These are phyloP conservation scores for Globodera ellingtonae DNA, from an alignment of 1,140 invertebrate genomes.

Conservation along the genomic window DNA sequence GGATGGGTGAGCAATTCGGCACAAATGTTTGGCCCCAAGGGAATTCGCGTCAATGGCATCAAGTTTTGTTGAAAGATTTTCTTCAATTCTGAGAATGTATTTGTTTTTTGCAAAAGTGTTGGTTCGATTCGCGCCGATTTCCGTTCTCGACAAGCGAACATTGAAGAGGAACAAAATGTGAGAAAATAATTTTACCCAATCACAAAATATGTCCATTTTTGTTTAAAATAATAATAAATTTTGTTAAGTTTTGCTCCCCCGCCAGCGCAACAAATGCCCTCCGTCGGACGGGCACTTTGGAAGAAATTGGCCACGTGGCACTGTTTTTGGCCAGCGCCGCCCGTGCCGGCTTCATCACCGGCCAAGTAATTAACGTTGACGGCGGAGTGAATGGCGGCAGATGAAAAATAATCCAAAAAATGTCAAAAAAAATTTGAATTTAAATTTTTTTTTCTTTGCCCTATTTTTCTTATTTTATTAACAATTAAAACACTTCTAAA, in stretches of 20 bases:
- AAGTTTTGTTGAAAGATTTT: background rate
- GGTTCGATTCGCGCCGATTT: slow-evolving; percentile 1
- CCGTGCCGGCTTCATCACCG: background rate
- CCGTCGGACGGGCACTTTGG: slow-evolving; percentile 8
- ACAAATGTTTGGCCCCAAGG: slow-evolving; percentile 12
- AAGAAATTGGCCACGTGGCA: background rate
- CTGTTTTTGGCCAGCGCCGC: background rate
- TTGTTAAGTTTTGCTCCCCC: background rate
- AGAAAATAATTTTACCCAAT: background rate
- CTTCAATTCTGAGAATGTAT: background rate
- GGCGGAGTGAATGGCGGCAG: background rate
- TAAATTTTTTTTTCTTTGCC: too few relatives aligned
- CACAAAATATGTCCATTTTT: background rate
- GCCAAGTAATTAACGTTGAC: background rate
- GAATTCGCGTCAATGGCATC: background rate
- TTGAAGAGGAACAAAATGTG: background rate
- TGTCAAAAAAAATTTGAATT: too few relatives aligned
- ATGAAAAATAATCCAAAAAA: background rate
- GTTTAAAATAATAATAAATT: too few relatives aligned
- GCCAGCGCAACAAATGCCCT: background rate
- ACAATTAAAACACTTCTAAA: too few relatives aligned
- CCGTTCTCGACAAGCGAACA: slow-evolving; percentile 2
- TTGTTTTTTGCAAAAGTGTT: background rate
- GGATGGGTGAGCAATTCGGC: background rate
- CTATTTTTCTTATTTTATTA: too few relatives aligned